A percentile compares a stretch with the other conserved stretches of the same genome.
These are phyloP conservation scores for Spilogale gracilis DNA, from an alignment of 2,113 vertebrate species.

Conservation along the genomic window DNA sequence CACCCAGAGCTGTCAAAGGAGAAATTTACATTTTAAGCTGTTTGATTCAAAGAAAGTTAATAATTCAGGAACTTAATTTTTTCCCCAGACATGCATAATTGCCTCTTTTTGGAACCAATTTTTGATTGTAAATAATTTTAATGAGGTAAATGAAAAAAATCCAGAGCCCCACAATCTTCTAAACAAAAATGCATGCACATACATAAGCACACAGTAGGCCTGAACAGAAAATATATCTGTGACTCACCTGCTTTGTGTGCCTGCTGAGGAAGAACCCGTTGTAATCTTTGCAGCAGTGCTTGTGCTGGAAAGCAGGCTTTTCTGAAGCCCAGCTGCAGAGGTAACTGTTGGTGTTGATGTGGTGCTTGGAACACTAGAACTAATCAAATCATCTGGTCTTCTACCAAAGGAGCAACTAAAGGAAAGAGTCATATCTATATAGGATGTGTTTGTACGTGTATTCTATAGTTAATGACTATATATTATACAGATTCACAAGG, in stretches of 20 bases:
- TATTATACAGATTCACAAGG: constrained; percentile 55
- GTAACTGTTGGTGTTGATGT: constrained; percentile 95
- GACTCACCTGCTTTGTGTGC: constrained; percentile 94
- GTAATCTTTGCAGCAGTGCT: constrained; percentile 91
- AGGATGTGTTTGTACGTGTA: constrained; percentile 64
- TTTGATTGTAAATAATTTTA: constrained; percentile 78
- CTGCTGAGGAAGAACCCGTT: constrained; percentile 89
- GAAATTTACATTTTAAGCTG: constrained; percentile 72
- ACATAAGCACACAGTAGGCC: constrained; percentile 87
- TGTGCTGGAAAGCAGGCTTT: constrained; percentile 92
- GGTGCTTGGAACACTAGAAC: constrained; percentile 93
- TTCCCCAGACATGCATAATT: constrained; percentile 74
- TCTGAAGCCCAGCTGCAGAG: constrained; percentile 95
- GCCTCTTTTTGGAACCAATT: constrained; percentile 78
- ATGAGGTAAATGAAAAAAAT: constrained; percentile 87
- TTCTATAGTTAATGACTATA: constrained; percentile 61
- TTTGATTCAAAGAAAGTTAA: constrained; percentile 72
- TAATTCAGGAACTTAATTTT: constrained; percentile 68
- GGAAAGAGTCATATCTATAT: constrained; percentile 83
- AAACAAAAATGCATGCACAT: constrained; percentile 90
- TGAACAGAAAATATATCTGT: constrained; percentile 73
- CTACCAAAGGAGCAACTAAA: constrained; percentile 96
- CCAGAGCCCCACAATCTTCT: constrained; percentile 88
- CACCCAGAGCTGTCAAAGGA: constrained; percentile 76
- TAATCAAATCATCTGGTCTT: constrained; percentile 95